Evolutionary conservation across 2,113 vertebrate species (phyloP).

Genomic region (Chaetodon auriga): DNA sequence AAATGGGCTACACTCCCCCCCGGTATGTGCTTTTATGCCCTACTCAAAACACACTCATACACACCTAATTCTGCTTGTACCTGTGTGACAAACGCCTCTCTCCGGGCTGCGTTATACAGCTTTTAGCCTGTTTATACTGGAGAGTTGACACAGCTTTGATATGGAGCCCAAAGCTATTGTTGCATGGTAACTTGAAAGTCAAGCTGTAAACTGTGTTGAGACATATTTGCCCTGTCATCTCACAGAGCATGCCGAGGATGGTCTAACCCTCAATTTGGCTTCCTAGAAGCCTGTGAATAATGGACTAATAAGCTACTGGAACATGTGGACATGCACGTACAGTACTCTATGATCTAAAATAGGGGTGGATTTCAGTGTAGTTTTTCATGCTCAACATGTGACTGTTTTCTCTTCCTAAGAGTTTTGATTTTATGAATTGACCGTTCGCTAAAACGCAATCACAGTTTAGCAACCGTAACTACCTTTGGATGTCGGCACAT

Average conservation of each 20-base stretch:
- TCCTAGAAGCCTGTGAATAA: constrained; percentile 73
- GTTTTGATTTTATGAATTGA: no score
- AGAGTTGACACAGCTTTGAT: constrained; percentile 63
- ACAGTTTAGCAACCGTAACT: no score
- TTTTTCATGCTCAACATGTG: no score
- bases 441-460: no score
- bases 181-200: constrained; percentile 77
- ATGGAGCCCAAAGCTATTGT: constrained; percentile 74
- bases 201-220: constrained; percentile 77
- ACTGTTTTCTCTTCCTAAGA: no score
- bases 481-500: no score
- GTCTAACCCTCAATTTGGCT: constrained; percentile 78
- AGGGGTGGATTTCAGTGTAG: neutral
- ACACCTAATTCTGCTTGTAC: constrained; percentile 37
- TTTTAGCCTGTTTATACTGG: constrained; percentile 72
- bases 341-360: constrained; percentile 27
- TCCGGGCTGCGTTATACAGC: neutral
- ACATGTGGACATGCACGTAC: constrained; percentile 61
- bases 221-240: constrained; percentile 82
- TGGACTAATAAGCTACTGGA: constrained; percentile 66
- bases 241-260: constrained; percentile 59
- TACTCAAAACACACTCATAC: constrained; percentile 43
- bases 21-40: constrained; percentile 72
- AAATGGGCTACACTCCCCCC: constrained; percentile 36
- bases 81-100: constrained; percentile 63